Percentiles rank a stretch among this genome's conserved stretches.
Conservation (phyloP, 2,888 invertebrate species). For the Drosophila flavopinicola region DNA sequence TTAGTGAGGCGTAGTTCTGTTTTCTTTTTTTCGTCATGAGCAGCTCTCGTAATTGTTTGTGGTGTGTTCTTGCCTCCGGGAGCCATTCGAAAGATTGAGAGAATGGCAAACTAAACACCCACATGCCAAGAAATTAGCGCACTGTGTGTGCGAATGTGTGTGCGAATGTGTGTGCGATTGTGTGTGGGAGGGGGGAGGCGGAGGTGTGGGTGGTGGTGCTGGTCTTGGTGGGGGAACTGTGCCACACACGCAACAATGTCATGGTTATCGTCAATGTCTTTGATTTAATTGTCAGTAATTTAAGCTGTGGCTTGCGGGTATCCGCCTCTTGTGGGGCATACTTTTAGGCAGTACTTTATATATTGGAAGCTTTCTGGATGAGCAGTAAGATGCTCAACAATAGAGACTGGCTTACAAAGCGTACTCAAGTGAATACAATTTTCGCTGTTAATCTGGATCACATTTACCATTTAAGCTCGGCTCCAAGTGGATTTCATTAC, state of each 20-base stretch:
- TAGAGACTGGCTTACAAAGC: no score
- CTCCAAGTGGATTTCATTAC: background rate
- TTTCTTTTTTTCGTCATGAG: slow-evolving; percentile 47
- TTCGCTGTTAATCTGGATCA: background rate
- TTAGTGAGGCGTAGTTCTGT: slow-evolving; percentile 53
- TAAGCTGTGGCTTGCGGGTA: slow-evolving; percentile 40
- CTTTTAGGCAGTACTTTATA: slow-evolving; percentile 60
- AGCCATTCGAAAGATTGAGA: slow-evolving; percentile 8
- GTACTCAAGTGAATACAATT: background rate
- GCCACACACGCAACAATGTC: slow-evolving; percentile 63
- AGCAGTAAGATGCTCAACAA: background rate
- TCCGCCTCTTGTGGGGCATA: slow-evolving; percentile 49
- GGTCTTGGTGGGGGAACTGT: slow-evolving; percentile 1
- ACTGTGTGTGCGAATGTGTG: slow-evolving; percentile 19
- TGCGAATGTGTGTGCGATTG: slow-evolving; percentile 1
- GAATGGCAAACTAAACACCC: slow-evolving; percentile 62
- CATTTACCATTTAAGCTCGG: background rate
- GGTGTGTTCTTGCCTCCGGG: slow-evolving; percentile 32
- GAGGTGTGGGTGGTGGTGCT: background rate
- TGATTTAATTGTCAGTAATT: slow-evolving; percentile 47
- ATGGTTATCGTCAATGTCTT: slow-evolving; percentile 54
- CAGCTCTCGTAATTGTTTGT: slow-evolving; percentile 55
- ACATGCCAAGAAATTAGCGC: slow-evolving; percentile 70
- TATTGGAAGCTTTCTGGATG: background rate
- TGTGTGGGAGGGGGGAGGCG: slow-evolving; percentile 1